Base-by-base conservation (phyloP, 2,113 vertebrate genomes). In the Tachycineta bicolor region DNA sequence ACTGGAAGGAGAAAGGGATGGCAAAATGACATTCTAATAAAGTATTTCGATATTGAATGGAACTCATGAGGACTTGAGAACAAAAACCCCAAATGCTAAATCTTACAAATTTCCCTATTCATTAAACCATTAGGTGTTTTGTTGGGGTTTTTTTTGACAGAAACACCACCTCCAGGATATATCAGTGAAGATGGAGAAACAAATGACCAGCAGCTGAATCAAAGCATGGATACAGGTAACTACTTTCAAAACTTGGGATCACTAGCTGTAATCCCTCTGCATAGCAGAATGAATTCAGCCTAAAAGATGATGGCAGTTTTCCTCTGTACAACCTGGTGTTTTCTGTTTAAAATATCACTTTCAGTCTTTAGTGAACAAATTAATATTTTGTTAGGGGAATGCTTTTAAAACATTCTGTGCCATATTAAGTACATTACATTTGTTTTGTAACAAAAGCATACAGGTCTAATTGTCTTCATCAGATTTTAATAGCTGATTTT, bases 121-220 rank as follows among this genome's bases (percentile, higher is more conserved):
- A 13, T 29, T 87, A 33, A 85, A 82, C 21, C 49, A 59, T 23
- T 59, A 47, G 4, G 14, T 81, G 22, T 63, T 77, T 41, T 77
- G 17, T 41, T 77, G 16, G 50, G 15, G 11, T 52, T 52, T 49
- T 12, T 52, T 31, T 31, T 53, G 28, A 31, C 52, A 53, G 52
- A 53, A 53, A 99, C 99, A 14, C 99, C 99, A 87, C 99, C 99
- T 50, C 99, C 99, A 24, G 99, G 99, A 39, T 99, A 99, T 95
- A 99, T 99, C 97, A 99, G 99, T 98, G 99, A 99, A 98, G 99
- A 99, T 99, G 99, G 99, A 93, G 99, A 99, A 96, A 99, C 99
- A 24, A 99, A 98, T 62, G 99, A 99, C 97, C 99, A 99, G 81
- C 99, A 99, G 97, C 98, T 99, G 98, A 99, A 99, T 98, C 99